These are phyloP conservation scores for Hydra vulgaris DNA, from an alignment of 30 jellyfish, hydroid and myxozoan species.

Conservation along the genomic window DNA sequence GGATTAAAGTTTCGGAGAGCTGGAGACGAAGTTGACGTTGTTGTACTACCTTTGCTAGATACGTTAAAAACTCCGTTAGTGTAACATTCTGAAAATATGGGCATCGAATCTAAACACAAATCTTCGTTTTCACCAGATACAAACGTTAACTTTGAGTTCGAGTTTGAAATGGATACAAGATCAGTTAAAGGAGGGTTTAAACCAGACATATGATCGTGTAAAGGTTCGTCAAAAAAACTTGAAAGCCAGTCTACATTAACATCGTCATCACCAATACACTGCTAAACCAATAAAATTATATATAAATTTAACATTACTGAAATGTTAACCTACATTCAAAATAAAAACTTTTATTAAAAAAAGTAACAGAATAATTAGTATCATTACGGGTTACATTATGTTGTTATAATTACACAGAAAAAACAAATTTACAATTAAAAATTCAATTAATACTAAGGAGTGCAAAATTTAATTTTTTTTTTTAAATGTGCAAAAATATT, in stretches of 20 bases:
- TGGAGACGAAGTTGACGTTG: conserved; percentile 8
- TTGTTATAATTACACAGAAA: too few relatives aligned
- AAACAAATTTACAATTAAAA: too few relatives aligned
- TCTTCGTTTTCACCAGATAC: conserved; percentile 3
- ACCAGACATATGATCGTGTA: conserved; percentile 66
- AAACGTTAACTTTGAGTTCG: conserved; percentile 20
- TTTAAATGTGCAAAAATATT: too few relatives aligned
- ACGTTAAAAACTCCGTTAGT: not conserved
- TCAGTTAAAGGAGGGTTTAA: conserved; percentile 75
- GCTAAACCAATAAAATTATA: conserved; percentile 37
- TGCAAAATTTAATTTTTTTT: too few relatives aligned
- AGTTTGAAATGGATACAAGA: conserved; percentile 24
- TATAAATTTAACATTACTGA: too few relatives aligned
- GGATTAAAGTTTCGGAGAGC: conserved; percentile 20
- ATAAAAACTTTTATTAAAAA: too few relatives aligned
- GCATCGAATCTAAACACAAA: conserved; percentile 15
- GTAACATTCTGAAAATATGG: conserved; percentile 23
- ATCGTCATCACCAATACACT: conserved; percentile 73
- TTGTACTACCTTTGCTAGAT: not conserved
- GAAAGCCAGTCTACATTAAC: conserved; percentile 89
- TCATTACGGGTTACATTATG: too few relatives aligned
- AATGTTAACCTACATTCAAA: too few relatives aligned
- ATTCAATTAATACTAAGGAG: too few relatives aligned
- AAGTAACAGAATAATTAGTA: too few relatives aligned
- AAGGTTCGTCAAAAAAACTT: conserved; percentile 91